These are phyloP conservation scores for Meloidogyne hapla DNA, from an alignment of 1,140 invertebrate genomes.

Conservation along the genomic window DNA sequence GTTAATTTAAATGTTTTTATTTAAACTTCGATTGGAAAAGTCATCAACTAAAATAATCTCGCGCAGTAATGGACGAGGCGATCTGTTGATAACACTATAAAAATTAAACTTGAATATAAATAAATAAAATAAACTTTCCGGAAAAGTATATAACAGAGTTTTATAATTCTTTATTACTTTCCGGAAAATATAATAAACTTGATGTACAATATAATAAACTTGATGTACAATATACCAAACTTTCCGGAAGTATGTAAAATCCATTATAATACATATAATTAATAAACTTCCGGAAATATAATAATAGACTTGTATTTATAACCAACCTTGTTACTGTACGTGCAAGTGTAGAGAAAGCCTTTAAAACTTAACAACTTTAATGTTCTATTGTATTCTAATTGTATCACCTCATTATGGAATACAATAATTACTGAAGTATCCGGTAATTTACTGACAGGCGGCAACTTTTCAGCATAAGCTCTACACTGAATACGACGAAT, in stretches of 20 bases:
- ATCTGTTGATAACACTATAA: slow-evolving; percentile 77
- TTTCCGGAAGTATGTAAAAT: no score
- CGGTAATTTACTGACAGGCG: slow-evolving; percentile 67
- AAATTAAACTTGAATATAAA: neutral
- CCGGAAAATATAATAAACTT: no score
- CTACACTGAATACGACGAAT: slow-evolving; percentile 71
- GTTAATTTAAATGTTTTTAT: neutral
- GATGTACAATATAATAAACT: no score
- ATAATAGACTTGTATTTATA: no score
- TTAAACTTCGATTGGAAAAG: slow-evolving; percentile 74
- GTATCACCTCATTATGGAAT: slow-evolving; percentile 81
- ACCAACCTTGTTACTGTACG: slow-evolving; percentile 73
- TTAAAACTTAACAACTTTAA: no score
- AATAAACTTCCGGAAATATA: neutral
- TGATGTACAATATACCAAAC: no score
- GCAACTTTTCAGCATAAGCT: slow-evolving; percentile 49
- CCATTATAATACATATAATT: no score
- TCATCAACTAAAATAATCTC: slow-evolving; percentile 92
- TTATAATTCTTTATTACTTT: no score
- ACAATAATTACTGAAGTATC: slow-evolving; percentile 78
- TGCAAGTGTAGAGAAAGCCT: slow-evolving; percentile 82
- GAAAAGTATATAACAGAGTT: no score
- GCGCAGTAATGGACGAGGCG: slow-evolving; percentile 74
- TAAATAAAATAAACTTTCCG: no score
- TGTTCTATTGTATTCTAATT: no score